phyloP scores from a whole-genome alignment of 2,113 vertebrate species.

The Platycercus adscitus region DNA sequence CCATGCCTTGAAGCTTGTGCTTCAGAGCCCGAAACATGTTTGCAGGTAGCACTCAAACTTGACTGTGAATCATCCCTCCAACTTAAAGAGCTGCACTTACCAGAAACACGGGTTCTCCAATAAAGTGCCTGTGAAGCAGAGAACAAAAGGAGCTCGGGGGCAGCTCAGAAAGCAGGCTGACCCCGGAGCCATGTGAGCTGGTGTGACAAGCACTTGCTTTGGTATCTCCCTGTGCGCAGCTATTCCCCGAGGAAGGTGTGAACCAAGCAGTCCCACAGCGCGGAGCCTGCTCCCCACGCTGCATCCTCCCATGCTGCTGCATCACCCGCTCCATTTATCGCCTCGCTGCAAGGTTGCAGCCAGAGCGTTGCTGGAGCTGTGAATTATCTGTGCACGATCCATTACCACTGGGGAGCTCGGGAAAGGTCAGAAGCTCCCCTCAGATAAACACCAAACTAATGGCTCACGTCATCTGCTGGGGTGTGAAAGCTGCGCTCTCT shows the following conservation, averaged over 20 bases:
- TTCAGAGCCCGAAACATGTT: neutral
- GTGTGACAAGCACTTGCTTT: neutral
- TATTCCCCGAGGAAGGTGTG: rapidly evolving
- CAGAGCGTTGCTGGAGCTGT: rapidly evolving
- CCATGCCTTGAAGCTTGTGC: neutral
- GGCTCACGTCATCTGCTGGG: rapidly evolving
- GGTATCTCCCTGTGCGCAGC: neutral
- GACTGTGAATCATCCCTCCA: neutral
- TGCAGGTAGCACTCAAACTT: neutral
- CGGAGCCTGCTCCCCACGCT: neutral
- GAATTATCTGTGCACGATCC: neutral
- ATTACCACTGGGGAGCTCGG: neutral
- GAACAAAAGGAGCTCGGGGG: neutral
- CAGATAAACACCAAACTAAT: neutral
- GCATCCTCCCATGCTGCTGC: neutral
- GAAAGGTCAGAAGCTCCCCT: neutral
- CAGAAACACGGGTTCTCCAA: neutral
- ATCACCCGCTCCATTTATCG: neutral
- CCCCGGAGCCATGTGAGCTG: neutral
- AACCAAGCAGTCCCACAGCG: rapidly evolving
- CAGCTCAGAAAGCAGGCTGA: neutral
- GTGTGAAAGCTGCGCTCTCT: neutral
- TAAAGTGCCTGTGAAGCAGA: neutral
- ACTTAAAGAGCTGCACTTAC: neutral
- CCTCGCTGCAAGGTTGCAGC: neutral